Conservation (phyloP, 2,888 invertebrate species). For the Cacoxenus indagator region DNA sequence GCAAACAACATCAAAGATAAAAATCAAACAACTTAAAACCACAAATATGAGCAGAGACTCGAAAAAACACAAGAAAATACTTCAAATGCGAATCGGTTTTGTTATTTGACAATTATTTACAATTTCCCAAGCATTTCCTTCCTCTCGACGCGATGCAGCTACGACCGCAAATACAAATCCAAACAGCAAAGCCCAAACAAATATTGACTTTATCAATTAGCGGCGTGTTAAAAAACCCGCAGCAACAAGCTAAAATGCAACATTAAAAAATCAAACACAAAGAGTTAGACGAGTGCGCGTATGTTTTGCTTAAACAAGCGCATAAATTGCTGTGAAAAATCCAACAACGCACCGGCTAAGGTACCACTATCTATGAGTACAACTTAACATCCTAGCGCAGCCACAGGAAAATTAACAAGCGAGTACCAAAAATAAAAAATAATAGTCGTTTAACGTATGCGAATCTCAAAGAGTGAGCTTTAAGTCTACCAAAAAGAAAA, state of each 20-base stretch:
- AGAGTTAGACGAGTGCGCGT: not conserved
- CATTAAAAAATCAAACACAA: not conserved
- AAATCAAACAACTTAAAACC: slow-evolving; percentile 54
- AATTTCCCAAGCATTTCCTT: slow-evolving; percentile 23
- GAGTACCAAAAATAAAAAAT: no score
- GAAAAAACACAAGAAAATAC: not conserved
- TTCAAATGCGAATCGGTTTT: slow-evolving; percentile 14
- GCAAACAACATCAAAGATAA: slow-evolving; percentile 7
- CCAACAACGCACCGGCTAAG: not conserved
- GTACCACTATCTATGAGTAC: no score
- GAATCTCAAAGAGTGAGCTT: no score
- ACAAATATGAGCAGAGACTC: slow-evolving; percentile 23
- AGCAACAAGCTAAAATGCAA: not conserved
- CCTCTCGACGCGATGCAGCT: not conserved
- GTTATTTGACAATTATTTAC: slow-evolving; percentile 22
- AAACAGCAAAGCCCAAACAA: slow-evolving; percentile 28
- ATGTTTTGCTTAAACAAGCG: not conserved
- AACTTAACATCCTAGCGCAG: no score
- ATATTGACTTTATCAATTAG: slow-evolving; percentile 59
- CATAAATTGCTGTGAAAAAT: not conserved
- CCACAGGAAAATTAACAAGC: no score
- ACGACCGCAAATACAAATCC: not conserved
- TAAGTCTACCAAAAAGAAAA: no score
- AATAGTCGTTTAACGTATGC: no score
- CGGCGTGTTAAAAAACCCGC: slow-evolving; percentile 40